A percentile compares a stretch with the other conserved stretches of the same genome.
Conservation (phyloP, 2,797 vertebrate genomes). For the Micromesistius poutassou region DNA sequence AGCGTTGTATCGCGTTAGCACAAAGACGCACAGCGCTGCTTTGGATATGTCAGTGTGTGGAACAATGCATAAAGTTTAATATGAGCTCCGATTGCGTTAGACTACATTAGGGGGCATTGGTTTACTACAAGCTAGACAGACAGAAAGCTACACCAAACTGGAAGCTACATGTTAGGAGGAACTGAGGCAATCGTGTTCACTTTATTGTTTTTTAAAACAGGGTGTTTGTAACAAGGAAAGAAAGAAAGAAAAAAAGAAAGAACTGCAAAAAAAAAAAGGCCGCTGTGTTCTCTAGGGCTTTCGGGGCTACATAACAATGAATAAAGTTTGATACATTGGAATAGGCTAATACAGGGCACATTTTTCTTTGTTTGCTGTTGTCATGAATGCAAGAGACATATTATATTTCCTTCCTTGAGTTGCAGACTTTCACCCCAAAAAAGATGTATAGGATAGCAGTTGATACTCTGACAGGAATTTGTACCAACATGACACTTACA, state of each 20-base stretch:
- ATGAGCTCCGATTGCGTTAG: conserved; percentile 53
- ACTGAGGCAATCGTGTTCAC: conserved; percentile 52
- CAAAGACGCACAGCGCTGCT: conserved; percentile 69
- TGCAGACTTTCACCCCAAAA: conserved; percentile 73
- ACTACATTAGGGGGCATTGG: conserved; percentile 59
- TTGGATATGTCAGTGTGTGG: conserved; percentile 57
- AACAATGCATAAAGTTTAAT: conserved; percentile 66
- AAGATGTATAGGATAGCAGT: conserved; percentile 80
- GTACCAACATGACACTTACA: conserved; percentile 79
- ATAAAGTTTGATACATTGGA: conserved; percentile 47
- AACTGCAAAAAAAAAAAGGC: conserved; percentile 31
- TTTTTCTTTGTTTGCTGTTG: conserved; percentile 78
- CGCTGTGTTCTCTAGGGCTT: conserved; percentile 47
- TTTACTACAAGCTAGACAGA: conserved; percentile 58
- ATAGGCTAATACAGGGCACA: conserved; percentile 61
- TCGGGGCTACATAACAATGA: conserved; percentile 40
- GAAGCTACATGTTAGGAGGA: conserved; percentile 48
- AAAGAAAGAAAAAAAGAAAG: conserved; percentile 53
- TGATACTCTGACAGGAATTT: conserved; percentile 81
- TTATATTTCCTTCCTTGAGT: conserved; percentile 74
- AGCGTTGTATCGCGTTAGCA: conserved; percentile 68
- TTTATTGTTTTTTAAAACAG: conserved; percentile 66
- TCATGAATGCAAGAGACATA: conserved; percentile 75
- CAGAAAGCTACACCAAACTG: conserved; percentile 60
- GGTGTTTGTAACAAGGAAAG: conserved; percentile 81